These are phyloP conservation scores for Drosophila stalkeri DNA, from an alignment of 2,888 invertebrate species.

Conservation along the genomic window DNA sequence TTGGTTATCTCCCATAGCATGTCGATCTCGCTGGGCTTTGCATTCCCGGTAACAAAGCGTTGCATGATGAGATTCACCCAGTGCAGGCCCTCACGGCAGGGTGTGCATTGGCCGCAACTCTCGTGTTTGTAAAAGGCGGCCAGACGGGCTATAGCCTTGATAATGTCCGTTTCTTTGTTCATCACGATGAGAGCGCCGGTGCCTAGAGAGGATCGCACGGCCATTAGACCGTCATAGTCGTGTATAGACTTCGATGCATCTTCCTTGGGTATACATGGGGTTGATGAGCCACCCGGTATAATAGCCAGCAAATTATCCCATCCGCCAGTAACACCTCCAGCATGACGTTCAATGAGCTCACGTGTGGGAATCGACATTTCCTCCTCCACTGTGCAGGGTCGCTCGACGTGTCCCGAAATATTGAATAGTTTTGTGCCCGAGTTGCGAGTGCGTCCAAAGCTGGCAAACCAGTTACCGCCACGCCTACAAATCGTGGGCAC, in stretches of 20 bases:
- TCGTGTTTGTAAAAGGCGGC: conserved; percentile 99
- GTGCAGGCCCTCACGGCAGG: conserved; percentile 97
- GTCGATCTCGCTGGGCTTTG: conserved; percentile 96
- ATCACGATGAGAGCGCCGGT: conserved; percentile 99
- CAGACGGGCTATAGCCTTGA: conserved; percentile 97
- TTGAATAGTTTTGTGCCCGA: conserved; percentile 92
- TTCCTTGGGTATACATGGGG: conserved; percentile 96
- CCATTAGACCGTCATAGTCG: conserved; percentile 98
- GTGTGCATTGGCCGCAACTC: conserved; percentile 99
- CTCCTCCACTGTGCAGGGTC: conserved; percentile 99
- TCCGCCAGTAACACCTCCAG: conserved; percentile 97
- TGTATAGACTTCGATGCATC: conserved; percentile 96
- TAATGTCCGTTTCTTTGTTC: conserved; percentile 97
- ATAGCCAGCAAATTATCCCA: conserved; percentile 99
- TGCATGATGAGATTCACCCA: conserved; percentile 96
- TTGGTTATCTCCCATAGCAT: conserved; percentile 99
- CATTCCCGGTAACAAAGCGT: conserved; percentile 94
- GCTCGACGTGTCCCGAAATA: conserved; percentile 91
- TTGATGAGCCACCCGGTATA: conserved; percentile 99
- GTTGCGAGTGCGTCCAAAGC: conserved; percentile 97
- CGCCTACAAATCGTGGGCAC: conserved; percentile 97
- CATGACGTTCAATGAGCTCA: conserved; percentile 97
- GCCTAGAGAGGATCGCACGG: conserved; percentile 96
- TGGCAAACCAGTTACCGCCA: conserved; percentile 97
- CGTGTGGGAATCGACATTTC: conserved; percentile 98